Evolutionary conservation across 2,888 invertebrate species (phyloP), one percentile per base, ranked within the genome.

Genomic region (Platynereis dumerilii): DNA sequence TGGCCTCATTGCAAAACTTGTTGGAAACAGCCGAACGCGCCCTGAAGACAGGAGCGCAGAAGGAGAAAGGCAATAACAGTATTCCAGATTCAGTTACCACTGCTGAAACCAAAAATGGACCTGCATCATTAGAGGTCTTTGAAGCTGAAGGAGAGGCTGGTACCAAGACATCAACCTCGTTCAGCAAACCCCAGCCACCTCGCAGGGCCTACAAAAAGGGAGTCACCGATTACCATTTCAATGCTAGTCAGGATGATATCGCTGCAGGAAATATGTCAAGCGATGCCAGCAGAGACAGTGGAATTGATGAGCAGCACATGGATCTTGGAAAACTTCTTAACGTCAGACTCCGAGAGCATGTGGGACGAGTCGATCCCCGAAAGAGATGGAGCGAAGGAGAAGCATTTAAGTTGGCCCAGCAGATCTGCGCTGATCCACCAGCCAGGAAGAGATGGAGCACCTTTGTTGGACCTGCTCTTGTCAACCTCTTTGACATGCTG

Each of bases 401-500:
- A 20, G 53, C 62, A 10, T 26, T 27, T 39, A 52, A 52, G 42
- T 28, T 61, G 61, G 20, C 22, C n/a, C n/a, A 22, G 17, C n/a
- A 48, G 20, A 34, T 34, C 5, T 34, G 34, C 12, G 34, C 34
- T 7, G 34, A 34, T 12, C 34, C 34, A 5, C n/a, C n/a, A 5
- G 48, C 48, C n/a, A 48, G 48, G 22, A 68, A 68, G 42, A 52
- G 69, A 2, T 68, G 66, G 65, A 67, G 72, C 61, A 62, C 60
- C 57, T 67, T 71, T 42, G 72, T 68, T 17, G 34, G 34, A 5
- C 48, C 65, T 17, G 39, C 29, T 42, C 66, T 72, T 55, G 56
- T 72, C 44, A 67, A 61, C 24, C 45, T 71, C 26, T 68, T 72
- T 54, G 72, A 72, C 56, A 68, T 57, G 44, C 59, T 71, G 39